These are phyloP conservation scores for Phrynocephalus guinanensis DNA, from an alignment of 2,797 vertebrate genomes.

Conservation along the genomic window DNA sequence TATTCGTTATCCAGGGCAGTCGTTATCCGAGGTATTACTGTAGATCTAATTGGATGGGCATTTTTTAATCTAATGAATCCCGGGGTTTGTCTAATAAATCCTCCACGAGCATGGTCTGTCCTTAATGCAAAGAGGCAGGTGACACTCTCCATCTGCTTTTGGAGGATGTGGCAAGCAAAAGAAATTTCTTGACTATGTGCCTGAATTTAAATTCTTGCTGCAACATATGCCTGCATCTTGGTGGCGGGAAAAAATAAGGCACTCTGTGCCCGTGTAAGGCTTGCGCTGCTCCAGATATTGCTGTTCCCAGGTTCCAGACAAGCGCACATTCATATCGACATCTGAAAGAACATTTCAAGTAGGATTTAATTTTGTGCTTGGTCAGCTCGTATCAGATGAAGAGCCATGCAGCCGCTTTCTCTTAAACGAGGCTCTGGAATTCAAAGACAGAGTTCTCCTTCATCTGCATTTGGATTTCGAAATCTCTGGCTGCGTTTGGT, in stretches of 20 bases:
- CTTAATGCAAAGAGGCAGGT: neutral
- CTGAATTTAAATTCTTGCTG: neutral
- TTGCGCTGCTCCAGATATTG: neutral
- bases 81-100: neutral
- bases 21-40: too few relatives aligned
- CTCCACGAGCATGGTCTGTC: neutral
- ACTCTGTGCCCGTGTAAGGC: neutral
- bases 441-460: slow-evolving; percentile 4
- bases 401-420: neutral
- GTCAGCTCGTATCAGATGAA: neutral
- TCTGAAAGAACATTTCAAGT: slow-evolving; percentile 36
- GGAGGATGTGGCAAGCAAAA: neutral
- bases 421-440: neutral
- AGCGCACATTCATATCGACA: neutral
- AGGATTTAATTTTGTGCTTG: slow-evolving; percentile 9
- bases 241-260: neutral
- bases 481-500: neutral
- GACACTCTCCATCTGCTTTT: too few relatives aligned
- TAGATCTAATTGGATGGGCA: too few relatives aligned
- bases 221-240: neutral
- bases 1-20: too few relatives aligned
- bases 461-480: neutral
- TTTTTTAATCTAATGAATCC: too few relatives aligned
- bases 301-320: neutral
- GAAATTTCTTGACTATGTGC: neutral